phyloP scores from a whole-genome alignment of 2,113 vertebrate species.

The Galeopterus variegatus region DNA sequence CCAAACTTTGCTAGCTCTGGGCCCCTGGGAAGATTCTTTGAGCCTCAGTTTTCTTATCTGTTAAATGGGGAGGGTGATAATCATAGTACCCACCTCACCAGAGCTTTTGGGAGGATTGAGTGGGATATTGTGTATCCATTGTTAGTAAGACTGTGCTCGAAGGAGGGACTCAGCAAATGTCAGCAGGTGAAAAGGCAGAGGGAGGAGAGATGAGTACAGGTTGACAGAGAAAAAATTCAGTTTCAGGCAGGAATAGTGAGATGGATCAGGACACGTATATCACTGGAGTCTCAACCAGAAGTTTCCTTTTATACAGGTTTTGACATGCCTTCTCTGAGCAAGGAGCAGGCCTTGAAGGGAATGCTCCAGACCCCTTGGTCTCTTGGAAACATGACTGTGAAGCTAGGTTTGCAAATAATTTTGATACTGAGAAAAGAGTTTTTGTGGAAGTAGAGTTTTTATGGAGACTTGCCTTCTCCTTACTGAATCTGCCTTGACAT shows the following conservation, averaged over 20 bases:
- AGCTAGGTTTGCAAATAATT: not conserved
- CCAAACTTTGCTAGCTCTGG: not conserved
- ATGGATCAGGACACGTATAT: not conserved
- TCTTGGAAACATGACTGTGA: not conserved
- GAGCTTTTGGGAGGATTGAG: not conserved
- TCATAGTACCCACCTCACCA: not conserved
- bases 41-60: constrained; percentile 18
- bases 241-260: not conserved
- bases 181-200: not conserved
- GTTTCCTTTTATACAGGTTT: not conserved
- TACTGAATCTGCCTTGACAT: not conserved
- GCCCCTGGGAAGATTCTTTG: not conserved
- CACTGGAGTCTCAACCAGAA: not conserved
- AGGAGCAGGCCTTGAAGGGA: not conserved
- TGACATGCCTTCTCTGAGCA: not conserved
- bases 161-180: not conserved
- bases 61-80: not conserved
- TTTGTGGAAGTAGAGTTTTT: not conserved
- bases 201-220: not conserved
- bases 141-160: not conserved
- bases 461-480: not conserved
- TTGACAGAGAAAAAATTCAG: not conserved
- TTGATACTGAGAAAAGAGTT: not conserved
- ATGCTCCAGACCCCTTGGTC: not conserved
- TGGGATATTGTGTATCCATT: not conserved